Conservation (phyloP, 2,797 vertebrate genomes). For the Hypotaenidia philippensis region DNA sequence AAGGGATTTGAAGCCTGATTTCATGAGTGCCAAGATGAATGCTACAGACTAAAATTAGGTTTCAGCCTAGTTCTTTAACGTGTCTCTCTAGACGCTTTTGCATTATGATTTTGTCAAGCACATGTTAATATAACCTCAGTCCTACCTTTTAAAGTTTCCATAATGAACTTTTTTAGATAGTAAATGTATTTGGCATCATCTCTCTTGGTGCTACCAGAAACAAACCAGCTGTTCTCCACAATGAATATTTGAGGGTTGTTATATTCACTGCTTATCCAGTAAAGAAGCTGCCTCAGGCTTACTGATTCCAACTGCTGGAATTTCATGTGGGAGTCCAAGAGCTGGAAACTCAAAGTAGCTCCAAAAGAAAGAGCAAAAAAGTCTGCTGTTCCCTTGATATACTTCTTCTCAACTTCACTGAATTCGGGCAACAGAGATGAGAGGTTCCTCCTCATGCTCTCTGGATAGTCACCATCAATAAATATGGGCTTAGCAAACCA, state of each 20-base stretch:
- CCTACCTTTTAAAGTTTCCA: conserved; percentile 94
- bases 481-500: conserved; percentile 97
- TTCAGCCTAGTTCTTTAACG: not conserved
- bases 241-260: conserved; percentile 92
- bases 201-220: conserved; percentile 88
- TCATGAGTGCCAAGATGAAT: not conserved
- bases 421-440: conserved; percentile 89
- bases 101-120: not conserved
- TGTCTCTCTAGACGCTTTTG: not conserved
- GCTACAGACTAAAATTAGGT: conserved; percentile 26
- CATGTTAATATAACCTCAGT: not conserved
- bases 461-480: conserved; percentile 93
- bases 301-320: conserved; percentile 92
- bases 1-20: not conserved
- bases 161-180: conserved; percentile 95
- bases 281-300: conserved; percentile 92
- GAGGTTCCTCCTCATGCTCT: conserved; percentile 90
- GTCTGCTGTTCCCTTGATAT: conserved; percentile 90
- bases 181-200: conserved; percentile 96
- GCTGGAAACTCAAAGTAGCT: conserved; percentile 92
- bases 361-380: conserved; percentile 97
- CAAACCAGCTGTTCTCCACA: conserved; percentile 96
- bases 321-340: conserved; percentile 91
- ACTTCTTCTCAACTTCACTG: conserved; percentile 84
- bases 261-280: conserved; percentile 93